Percentiles rank a stretch among this genome's conserved stretches.
Evolutionary conservation across 2,888 invertebrate species (phyloP).

Genomic region (Dolichopus griseipennis): DNA sequence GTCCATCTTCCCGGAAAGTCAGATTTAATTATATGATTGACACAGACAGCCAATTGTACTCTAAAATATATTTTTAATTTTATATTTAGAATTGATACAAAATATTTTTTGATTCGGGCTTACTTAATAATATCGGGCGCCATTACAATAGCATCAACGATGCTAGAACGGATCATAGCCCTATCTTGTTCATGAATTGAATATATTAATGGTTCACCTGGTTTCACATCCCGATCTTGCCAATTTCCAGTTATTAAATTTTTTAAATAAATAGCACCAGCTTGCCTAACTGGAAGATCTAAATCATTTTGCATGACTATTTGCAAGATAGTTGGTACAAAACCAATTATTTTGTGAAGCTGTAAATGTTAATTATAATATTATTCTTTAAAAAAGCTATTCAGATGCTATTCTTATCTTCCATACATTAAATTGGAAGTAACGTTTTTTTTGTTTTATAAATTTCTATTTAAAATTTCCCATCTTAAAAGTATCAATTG

Average conservation of each 20-base stretch:
- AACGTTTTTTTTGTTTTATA: too few relatives aligned
- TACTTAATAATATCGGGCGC: slow-evolving; percentile 79
- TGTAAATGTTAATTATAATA: slow-evolving; percentile 37
- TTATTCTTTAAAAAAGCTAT: not conserved
- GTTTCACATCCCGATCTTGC: slow-evolving; percentile 72
- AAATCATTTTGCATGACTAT: slow-evolving; percentile 86
- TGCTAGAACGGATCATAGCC: slow-evolving; percentile 80
- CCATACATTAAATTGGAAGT: too few relatives aligned
- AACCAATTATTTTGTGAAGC: slow-evolving; percentile 93
- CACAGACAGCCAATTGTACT: slow-evolving; percentile 84
- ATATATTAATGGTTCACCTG: slow-evolving; percentile 67
- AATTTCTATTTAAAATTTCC: too few relatives aligned
- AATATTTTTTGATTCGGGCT: not conserved
- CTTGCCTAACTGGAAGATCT: slow-evolving; percentile 88
- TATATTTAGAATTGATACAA: too few relatives aligned
- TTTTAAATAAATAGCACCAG: slow-evolving; percentile 93
- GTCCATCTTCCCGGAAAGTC: slow-evolving; percentile 96
- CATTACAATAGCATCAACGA: slow-evolving; percentile 92
- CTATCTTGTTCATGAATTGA: slow-evolving; percentile 94
- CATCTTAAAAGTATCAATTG: too few relatives aligned
- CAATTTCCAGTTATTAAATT: slow-evolving; percentile 84
- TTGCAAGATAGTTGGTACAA: slow-evolving; percentile 86
- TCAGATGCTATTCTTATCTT: too few relatives aligned
- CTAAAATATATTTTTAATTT: slow-evolving; percentile 40
- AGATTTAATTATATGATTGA: slow-evolving; percentile 85